A percentile compares a stretch with the other conserved stretches of the same genome.
Conservation (phyloP, 2,888 invertebrate species). For the Drosophila multiciliata region DNA sequence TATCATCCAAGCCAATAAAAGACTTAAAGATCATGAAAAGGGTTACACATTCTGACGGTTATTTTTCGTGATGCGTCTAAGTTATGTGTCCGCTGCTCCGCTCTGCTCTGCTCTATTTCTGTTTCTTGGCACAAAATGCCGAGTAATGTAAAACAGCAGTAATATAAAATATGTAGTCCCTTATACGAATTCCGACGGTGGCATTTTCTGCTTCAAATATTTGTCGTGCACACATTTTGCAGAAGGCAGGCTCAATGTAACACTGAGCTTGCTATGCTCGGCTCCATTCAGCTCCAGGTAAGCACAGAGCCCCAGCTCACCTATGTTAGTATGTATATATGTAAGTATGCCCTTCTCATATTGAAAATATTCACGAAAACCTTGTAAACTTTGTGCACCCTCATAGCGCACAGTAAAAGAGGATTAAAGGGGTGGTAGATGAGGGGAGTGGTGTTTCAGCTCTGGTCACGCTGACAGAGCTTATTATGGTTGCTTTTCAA, state of each 20-base stretch:
- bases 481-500: slow-evolving; percentile 60
- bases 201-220: slow-evolving; percentile 72
- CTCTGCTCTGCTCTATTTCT: slow-evolving; percentile 11
- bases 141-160: slow-evolving; percentile 67
- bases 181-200: slow-evolving; percentile 65
- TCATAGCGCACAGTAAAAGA: slow-evolving; percentile 27
- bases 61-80: slow-evolving; percentile 32
- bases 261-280: slow-evolving; percentile 31
- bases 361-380: slow-evolving; percentile 63
- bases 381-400: slow-evolving; percentile 58
- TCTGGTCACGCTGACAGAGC: slow-evolving; percentile 71
- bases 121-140: slow-evolving; percentile 56
- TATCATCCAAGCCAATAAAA: slow-evolving; percentile 10
- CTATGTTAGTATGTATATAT: slow-evolving; percentile 18
- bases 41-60: slow-evolving; percentile 27
- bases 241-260: slow-evolving; percentile 36
- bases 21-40: slow-evolving; percentile 32
- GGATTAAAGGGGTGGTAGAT: neutral
- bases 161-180: slow-evolving; percentile 70
- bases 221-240: slow-evolving; percentile 63
- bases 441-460: slow-evolving; percentile 10
- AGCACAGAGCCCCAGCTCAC: slow-evolving; percentile 33
- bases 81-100: slow-evolving; percentile 45
- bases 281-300: slow-evolving; percentile 30
- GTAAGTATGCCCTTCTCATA: slow-evolving; percentile 33